A percentile compares a stretch with the other conserved stretches of the same genome.
phyloP scores from a whole-genome alignment of 2,113 vertebrate genomes.

The Callorhinus ursinus region DNA sequence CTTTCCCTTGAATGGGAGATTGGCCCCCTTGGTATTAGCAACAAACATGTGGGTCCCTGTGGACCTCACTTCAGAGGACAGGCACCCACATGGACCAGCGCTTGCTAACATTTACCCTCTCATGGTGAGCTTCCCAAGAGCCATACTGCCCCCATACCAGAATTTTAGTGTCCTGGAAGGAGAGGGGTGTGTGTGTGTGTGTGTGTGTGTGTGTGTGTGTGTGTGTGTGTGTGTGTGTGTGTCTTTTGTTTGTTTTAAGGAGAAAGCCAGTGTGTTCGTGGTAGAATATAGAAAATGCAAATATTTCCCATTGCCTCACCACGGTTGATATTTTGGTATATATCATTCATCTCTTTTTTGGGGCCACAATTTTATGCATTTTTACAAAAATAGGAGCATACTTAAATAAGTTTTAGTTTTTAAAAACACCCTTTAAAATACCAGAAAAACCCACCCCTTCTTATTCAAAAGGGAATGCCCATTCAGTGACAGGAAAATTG shows the following conservation, averaged over 20 bases:
- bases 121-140: background rate
- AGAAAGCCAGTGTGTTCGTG: background rate
- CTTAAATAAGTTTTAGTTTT: background rate
- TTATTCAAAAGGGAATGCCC: background rate
- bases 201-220: background rate
- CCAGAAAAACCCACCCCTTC: background rate
- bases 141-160: background rate
- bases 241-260: background rate
- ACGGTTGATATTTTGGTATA: background rate
- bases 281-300: background rate
- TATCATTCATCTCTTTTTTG: background rate
- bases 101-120: too few species aligned
- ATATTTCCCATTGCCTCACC: background rate
- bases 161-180: background rate
- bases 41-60: background rate
- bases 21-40: background rate
- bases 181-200: background rate
- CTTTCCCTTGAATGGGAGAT: background rate
- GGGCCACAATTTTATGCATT: background rate
- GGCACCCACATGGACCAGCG: accelerated
- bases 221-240: background rate
- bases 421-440: background rate
- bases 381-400: background rate
- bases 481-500: background rate
- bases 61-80: background rate